A percentile compares a stretch with the other conserved stretches of the same genome.
phyloP scores from a whole-genome alignment of 2,888 invertebrate genomes.

The Brachylomia viminalis region DNA sequence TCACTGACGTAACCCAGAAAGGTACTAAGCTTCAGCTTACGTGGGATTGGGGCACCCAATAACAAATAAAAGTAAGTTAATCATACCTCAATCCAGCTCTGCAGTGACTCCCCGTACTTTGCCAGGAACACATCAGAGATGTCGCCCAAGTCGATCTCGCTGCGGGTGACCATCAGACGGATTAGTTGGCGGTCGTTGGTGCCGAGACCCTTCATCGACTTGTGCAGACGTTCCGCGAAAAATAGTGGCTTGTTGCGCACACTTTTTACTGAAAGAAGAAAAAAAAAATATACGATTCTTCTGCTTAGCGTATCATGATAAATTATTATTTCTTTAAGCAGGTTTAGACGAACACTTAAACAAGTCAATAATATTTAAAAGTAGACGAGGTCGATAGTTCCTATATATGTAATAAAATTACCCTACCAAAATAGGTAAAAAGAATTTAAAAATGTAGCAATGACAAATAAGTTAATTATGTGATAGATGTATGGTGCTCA shows the following conservation, averaged over 20 bases:
- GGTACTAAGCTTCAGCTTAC: background rate
- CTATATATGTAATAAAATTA: too few species aligned
- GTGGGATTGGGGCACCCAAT: background rate
- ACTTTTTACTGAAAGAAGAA: conserved; percentile 91
- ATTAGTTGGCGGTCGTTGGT: conserved; percentile 97
- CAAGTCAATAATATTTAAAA: too few species aligned
- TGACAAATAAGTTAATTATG: too few species aligned
- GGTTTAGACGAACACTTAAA: too few species aligned
- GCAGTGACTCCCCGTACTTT: conserved; percentile 94
- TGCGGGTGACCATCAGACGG: conserved; percentile 95
- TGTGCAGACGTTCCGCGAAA: conserved; percentile 96
- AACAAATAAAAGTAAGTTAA: background rate
- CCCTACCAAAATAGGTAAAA: too few species aligned
- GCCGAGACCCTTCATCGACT: conserved; percentile 97
- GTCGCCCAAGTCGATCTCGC: conserved; percentile 96
- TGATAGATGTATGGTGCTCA: too few species aligned
- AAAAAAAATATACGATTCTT: too few species aligned
- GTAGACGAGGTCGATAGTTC: too few species aligned
- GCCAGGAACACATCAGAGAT: conserved; percentile 95
- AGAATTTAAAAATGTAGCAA: too few species aligned
- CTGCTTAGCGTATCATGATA: background rate
- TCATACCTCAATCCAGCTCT: conserved; percentile 94
- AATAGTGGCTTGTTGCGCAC: conserved; percentile 95
- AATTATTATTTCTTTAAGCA: background rate
- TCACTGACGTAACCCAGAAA: background rate